Percentiles rank a stretch among this genome's conserved stretches.
These are phyloP conservation scores for Temnothorax longispinosus DNA, from an alignment of 1,140 invertebrate species.

Conservation along the genomic window DNA sequence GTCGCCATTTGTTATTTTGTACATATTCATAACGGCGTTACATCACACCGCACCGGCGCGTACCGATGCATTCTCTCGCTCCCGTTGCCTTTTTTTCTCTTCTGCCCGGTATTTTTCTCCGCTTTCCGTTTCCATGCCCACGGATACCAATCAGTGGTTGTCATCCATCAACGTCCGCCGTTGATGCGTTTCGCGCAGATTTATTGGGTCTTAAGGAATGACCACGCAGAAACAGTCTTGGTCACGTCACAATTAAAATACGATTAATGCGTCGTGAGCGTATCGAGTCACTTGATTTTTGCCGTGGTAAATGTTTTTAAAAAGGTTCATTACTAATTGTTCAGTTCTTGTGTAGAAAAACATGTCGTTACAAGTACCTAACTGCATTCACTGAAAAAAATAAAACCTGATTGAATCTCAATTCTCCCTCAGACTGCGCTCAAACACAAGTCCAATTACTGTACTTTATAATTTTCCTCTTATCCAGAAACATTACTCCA, in stretches of 20 bases:
- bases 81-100: slow-evolving; percentile 51
- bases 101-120: slow-evolving; percentile 54
- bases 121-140: slow-evolving; percentile 66
- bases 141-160: slow-evolving; percentile 70
- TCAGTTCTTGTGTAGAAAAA: neutral
- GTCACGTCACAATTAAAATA: slow-evolving; percentile 24
- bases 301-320: neutral
- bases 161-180: slow-evolving; percentile 68
- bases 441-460: neutral
- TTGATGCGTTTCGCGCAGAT: slow-evolving; percentile 48
- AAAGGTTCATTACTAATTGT: neutral
- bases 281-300: slow-evolving; percentile 11
- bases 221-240: slow-evolving; percentile 21
- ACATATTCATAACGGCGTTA: slow-evolving; percentile 82
- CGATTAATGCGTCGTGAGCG: slow-evolving; percentile 37
- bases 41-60: slow-evolving; percentile 76
- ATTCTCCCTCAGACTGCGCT: neutral
- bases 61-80: slow-evolving; percentile 73
- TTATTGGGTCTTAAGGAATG: slow-evolving; percentile 42
- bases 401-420: neutral
- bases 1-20: slow-evolving; percentile 79
- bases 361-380: neutral
- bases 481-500: neutral
- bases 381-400: neutral
- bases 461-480: slow-evolving; percentile 2